Percentiles rank a stretch among this genome's conserved stretches.
phyloP scores from a whole-genome alignment of 2,888 invertebrate species.

The Drosophila subquinaria region DNA sequence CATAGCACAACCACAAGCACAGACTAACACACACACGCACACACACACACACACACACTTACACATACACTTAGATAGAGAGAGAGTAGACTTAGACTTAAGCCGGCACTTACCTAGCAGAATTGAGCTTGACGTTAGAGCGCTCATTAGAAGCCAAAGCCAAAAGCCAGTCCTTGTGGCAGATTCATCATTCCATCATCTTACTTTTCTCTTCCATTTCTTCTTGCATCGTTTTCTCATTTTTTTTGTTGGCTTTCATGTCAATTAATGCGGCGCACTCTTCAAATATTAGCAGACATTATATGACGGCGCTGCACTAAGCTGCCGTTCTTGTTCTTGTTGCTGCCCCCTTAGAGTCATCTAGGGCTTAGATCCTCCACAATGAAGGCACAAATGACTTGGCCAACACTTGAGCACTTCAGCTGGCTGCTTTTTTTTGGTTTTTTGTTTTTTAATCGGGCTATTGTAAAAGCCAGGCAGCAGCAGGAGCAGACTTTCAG shows the following conservation, averaged over 20 bases:
- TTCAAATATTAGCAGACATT: constrained; percentile 80
- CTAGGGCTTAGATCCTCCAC: constrained; percentile 50
- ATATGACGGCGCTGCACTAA: constrained; percentile 55
- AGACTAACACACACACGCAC: constrained; percentile 3
- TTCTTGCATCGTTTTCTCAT: constrained; percentile 10
- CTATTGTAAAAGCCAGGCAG: constrained; percentile 62
- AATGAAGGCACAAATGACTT: constrained; percentile 78
- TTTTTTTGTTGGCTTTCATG: constrained; percentile 49
- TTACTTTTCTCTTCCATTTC: neutral
- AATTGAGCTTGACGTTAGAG: constrained; percentile 24
- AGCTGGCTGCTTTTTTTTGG: constrained; percentile 30
- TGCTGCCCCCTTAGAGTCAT: constrained; percentile 23
- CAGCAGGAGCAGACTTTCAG: constrained; percentile 8
- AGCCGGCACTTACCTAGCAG: constrained; percentile 68
- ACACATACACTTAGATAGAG: constrained; percentile 1
- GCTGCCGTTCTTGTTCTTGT: constrained; percentile 24
- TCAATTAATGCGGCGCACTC: constrained; percentile 81
- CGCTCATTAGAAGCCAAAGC: constrained; percentile 48
- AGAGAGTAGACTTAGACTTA: constrained; percentile 45
- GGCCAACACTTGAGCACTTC: constrained; percentile 73
- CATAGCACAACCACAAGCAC: constrained; percentile 14
- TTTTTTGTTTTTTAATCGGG: constrained; percentile 59
- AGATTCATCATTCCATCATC: constrained; percentile 10
- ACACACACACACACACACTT: constrained; percentile 1
- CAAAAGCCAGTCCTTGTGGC: constrained; percentile 6